Percentiles rank a stretch among this genome's conserved stretches.
phyloP scores from a whole-genome alignment of 2,797 vertebrate genomes.

The Chaetodon trifasciatus region DNA sequence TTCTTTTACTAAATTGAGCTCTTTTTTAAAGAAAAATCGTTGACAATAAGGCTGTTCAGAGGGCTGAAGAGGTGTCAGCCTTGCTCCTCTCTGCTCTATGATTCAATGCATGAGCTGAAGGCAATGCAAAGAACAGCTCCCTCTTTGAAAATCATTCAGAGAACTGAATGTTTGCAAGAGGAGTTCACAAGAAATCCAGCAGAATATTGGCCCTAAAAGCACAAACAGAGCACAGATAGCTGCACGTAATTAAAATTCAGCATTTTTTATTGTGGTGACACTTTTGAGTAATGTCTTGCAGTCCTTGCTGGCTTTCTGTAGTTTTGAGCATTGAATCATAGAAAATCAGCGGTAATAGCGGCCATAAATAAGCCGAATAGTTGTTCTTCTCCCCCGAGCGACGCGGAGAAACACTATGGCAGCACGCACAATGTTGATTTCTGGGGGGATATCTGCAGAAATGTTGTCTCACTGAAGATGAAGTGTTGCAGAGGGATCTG shows the following conservation, averaged over 20 bases:
- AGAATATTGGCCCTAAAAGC: constrained; percentile 14
- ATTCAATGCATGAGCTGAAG: constrained; percentile 23
- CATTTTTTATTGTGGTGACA: not conserved
- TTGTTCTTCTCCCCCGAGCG: not conserved
- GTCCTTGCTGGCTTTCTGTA: not conserved
- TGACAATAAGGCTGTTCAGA: constrained; percentile 21
- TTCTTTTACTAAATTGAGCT: not conserved
- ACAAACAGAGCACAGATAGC: not conserved
- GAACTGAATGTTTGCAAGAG: constrained; percentile 10
- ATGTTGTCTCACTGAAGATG: not conserved
- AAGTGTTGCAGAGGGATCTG: constrained; percentile 18
- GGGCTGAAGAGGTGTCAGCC: constrained; percentile 23
- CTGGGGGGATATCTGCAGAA: constrained; percentile 1
- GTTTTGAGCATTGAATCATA: not conserved
- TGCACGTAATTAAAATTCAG: constrained; percentile 17
- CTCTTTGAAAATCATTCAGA: constrained; percentile 35
- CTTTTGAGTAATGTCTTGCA: not conserved
- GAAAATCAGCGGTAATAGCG: constrained; percentile 5
- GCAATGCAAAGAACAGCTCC: constrained; percentile 6
- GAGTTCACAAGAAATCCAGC: constrained; percentile 17
- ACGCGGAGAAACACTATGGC: constrained; percentile 1
- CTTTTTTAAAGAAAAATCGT: not conserved
- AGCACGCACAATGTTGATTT: not conserved
- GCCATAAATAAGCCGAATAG: not conserved
- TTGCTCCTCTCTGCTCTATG: constrained; percentile 12